These are phyloP conservation scores for Zapornia atra DNA, from an alignment of 2,113 vertebrate species.

Conservation along the genomic window DNA sequence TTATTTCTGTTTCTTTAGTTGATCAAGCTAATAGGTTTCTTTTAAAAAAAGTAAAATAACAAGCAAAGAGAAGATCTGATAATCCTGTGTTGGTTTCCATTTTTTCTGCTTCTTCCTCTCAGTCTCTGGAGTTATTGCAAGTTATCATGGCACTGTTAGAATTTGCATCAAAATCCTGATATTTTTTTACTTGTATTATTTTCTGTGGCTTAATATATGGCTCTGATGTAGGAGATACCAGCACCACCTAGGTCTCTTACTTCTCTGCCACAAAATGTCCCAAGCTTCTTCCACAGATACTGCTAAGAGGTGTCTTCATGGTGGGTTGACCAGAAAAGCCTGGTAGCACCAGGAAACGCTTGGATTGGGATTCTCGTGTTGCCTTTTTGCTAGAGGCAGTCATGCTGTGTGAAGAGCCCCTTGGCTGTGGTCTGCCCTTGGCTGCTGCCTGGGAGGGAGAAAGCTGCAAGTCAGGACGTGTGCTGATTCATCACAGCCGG, in stretches of 20 bases:
- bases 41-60: background rate
- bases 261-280: background rate
- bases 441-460: background rate
- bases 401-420: background rate
- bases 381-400: background rate
- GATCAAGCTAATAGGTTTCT: background rate
- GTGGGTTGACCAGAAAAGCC: no score
- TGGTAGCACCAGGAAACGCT: background rate
- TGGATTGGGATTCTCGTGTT: background rate
- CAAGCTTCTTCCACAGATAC: background rate
- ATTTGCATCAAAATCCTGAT: background rate
- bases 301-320: background rate
- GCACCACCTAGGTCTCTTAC: background rate
- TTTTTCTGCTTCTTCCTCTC: background rate
- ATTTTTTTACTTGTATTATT: background rate
- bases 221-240: background rate
- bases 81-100: background rate
- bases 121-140: background rate
- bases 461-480: background rate
- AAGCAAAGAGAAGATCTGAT: background rate
- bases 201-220: background rate
- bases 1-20: background rate
- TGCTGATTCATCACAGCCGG: accelerated
- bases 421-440: background rate
- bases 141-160: background rate